Percentiles rank a stretch among this genome's conserved stretches.
These are phyloP conservation scores for Epizoanthus rinbou DNA, from an alignment of 92 coral and sea anemone species.

Conservation along the genomic window DNA sequence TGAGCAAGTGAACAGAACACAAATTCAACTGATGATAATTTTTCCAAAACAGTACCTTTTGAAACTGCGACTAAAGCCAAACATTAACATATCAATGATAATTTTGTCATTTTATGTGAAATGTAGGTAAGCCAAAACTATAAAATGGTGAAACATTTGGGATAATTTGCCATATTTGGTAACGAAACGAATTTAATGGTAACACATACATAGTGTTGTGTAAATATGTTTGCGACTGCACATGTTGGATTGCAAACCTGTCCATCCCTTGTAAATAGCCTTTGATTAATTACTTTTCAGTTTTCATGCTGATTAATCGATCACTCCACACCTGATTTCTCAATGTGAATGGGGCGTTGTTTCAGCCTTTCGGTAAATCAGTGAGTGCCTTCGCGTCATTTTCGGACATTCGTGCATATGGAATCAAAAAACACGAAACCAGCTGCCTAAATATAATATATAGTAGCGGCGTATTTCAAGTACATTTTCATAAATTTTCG, in stretches of 20 bases:
- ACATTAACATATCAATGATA: background rate
- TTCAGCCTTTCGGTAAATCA: too few species aligned
- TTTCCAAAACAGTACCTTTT: too few species aligned
- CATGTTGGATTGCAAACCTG: background rate
- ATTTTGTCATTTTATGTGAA: background rate
- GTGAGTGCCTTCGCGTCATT: too few species aligned
- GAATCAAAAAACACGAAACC: background rate
- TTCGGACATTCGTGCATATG: background rate
- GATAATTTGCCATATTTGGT: slow-evolving; percentile 27
- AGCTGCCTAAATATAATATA: background rate
- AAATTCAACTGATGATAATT: too few species aligned
- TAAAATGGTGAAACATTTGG: background rate
- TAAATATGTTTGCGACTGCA: background rate
- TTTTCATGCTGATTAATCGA: background rate
- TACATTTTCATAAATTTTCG: slow-evolving; percentile 1
- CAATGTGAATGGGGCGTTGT: background rate
- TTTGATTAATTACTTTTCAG: slow-evolving; percentile 14
- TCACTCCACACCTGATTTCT: too few species aligned
- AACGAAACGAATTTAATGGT: background rate
- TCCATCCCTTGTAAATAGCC: slow-evolving; percentile 6
- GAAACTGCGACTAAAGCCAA: background rate
- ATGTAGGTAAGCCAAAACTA: background rate
- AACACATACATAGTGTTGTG: background rate
- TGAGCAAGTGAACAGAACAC: too few species aligned
- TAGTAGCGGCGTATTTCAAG: background rate